Evolutionary conservation across 1,140 invertebrate species (phyloP), one percentile per base, ranked within the genome.

Genomic region (Tetramorium parvispinum): DNA sequence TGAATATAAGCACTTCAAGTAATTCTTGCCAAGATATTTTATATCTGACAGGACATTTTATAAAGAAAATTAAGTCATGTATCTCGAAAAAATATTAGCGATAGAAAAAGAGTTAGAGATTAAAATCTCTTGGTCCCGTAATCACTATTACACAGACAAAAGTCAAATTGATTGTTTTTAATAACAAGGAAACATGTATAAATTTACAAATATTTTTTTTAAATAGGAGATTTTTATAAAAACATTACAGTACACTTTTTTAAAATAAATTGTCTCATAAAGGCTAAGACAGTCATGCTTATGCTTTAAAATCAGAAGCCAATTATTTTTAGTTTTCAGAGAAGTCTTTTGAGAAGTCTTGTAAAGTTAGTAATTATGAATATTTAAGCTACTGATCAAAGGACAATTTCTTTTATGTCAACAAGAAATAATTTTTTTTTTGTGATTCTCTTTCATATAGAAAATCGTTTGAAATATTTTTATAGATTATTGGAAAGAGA

Each of bases 51-150:
- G 4, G 16, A 55, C 10, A 40, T 81, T 40, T 53, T 3, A 43
- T 16, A 16, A 32, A 32, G 43, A 70, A 70, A 81, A 6, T 3
- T 13, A 55, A 55, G 49, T 70, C 65, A 68, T n/a, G 61, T 51
- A 70, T 70, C 18, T 68, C 21, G 65, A 70, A 68, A 68, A 70
- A 53, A 61, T 65, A 68, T 53, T 53, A 81, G 21, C 13, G 21
- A 81, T 68, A 18, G 27, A 40, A 43, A 55, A 81, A 81, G n/a
- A 70, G 32, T 70, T 53, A 43, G 46, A 55, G n/a, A 46, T 53
- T 21, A 40, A 51, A 55, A 32, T 18, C 24, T 65, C 21, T 78
- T 63, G 57, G 76, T 65, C 40, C 40, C 57, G 24, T 63, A 46
- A 61, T 51, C 27, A 37, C 32, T 18, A 49, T 43, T 78, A 63